A percentile compares a stretch with the other conserved stretches of the same genome.
phyloP scores from a whole-genome alignment of 2,113 vertebrate species.

The Herpetotheres cachinnans region DNA sequence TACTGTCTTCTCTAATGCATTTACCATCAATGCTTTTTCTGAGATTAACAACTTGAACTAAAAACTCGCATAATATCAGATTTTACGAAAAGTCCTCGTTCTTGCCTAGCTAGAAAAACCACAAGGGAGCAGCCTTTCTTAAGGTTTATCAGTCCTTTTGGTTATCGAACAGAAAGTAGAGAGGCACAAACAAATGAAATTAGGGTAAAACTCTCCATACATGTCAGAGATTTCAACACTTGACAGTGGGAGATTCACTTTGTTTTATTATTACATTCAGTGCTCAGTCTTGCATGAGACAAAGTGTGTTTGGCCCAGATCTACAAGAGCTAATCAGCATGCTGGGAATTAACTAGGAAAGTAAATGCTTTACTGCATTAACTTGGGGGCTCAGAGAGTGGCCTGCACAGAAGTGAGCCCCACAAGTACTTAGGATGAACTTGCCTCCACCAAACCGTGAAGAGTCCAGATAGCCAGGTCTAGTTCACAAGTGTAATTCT shows the following conservation, averaged over 20 bases:
- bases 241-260: background rate
- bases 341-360: background rate
- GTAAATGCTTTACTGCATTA: background rate
- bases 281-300: background rate
- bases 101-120: constrained; percentile 11
- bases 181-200: background rate
- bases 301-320: background rate
- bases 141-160: constrained; percentile 20
- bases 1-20: background rate
- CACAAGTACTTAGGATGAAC: background rate
- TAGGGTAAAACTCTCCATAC: background rate
- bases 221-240: background rate
- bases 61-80: background rate
- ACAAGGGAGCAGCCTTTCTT: constrained; percentile 66
- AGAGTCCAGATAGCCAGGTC: background rate
- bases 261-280: background rate
- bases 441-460: background rate
- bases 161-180: background rate
- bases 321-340: constrained; percentile 3
- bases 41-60: background rate
- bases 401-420: background rate
- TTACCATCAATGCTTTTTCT: background rate
- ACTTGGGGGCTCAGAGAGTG: background rate
- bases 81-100: background rate
- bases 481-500: background rate